Evolutionary conservation across 2,888 invertebrate genomes (phyloP), one percentile per base, ranked within the genome.

Genomic region (Eretmocerus hayati): DNA sequence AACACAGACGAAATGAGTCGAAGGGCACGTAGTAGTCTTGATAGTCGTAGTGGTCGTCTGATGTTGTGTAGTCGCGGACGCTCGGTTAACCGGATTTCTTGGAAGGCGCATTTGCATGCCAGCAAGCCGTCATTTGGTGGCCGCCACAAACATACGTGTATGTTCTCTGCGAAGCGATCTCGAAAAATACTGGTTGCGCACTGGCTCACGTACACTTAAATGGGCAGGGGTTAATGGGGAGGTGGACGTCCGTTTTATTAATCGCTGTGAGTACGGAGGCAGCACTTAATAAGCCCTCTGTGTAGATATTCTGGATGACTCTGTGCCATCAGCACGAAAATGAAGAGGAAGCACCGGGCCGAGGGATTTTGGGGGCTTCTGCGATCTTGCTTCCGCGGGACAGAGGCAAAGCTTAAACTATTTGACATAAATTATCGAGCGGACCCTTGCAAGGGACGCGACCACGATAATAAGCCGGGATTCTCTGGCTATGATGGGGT

Each of bases 381-480:
- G n/a, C n/a, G n/a, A n/a, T n/a, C n/a, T n/a, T n/a, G n/a, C n/a
- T n/a, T n/a, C n/a, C n/a, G n/a, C n/a, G n/a, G n/a, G n/a, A n/a
- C n/a, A n/a, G n/a, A n/a, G n/a, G n/a, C n/a, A n/a, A n/a, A n/a
- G 49, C 53, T 53, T 49, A 49, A 49, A 44, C 49, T 53, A 53
- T 53, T 53, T 49, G 46, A 46, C 48, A 47, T 53, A 53, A 53
- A 53, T 53, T 53, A 49, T 49, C 46, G 44, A n/a, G n/a, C n/a
- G n/a, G n/a, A n/a, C 26, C 26, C 26, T 11, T 11, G 11, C 26
- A 11, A 26, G 26, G n/a, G n/a, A n/a, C n/a, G n/a, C 26, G 26
- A 11, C 26, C 26, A 26, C 16, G 47, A 35, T 52, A 52, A 48
- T 52, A 52, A 42, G 48, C 52, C 18, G 26, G 16, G 30, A 16